Base-by-base conservation (phyloP, 2,113 vertebrate species). In the Sula dactylatra region DNA sequence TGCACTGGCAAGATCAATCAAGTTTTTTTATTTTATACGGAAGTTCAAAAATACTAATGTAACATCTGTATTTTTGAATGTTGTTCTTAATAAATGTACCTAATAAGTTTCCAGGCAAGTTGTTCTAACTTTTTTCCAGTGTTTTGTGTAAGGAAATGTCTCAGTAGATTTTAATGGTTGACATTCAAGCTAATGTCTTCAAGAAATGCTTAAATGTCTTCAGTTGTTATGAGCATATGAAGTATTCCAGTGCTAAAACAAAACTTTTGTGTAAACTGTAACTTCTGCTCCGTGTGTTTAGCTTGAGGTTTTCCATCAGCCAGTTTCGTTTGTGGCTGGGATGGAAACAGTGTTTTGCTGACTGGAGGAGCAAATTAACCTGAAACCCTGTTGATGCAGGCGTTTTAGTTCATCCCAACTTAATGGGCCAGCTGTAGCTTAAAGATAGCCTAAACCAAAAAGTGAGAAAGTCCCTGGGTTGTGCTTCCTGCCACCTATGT, bases 81-180 rank as follows among this genome's bases (percentile, higher is more conserved):
- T 65, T 88, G 20, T 79, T 90, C 5, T 11, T 79, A 95, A 91
- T 97, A 96, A 94, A 96, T 34, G 27, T 22, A 86, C 56, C 36
- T 86, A 59, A 9, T 83, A 76, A 49, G 9, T 89, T 85, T 80
- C 16, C 34, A 50, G 65, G 20, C 11, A 62, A 47, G 45, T 82
- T 50, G 25, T 77, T 85, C 70, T 26, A 77, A 4, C 21, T 85
- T 76, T 45, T 49, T 29, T 61, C 34, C n/a, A n/a, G 0, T 69
- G 16, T 50, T 93, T 56, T 3, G 1, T 91, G 9, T 82, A 82
- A 79, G 24, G 27, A 84, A 49, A 31, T 49, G 40, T 25, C 32
- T 82, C 38, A 36, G 15, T 49, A 32, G 22, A 22, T 58, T 69
- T 79, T 50, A 50, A 47, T 42, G 9, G 20, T 59, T 73, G 76